A percentile compares a stretch with the other conserved stretches of the same genome.
These are phyloP conservation scores for Crossaster papposus DNA, from an alignment of 53 echinoderm and acorn worm species.

Conservation along the genomic window DNA sequence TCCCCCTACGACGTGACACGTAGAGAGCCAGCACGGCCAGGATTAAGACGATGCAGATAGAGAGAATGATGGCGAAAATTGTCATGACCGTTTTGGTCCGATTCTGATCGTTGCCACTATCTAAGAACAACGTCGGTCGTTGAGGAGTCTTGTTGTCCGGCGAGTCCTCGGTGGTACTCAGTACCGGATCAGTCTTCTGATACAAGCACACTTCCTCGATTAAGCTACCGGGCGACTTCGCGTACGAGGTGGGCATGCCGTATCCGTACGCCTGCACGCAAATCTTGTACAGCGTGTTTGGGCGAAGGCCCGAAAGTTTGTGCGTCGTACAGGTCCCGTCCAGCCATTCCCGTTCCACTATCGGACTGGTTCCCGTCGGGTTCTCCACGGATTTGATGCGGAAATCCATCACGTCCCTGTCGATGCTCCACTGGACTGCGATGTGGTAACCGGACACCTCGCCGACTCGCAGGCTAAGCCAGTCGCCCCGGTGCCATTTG, in stretches of 20 bases:
- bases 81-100: slow-evolving; percentile 12
- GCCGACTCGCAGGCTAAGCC: not conserved
- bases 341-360: not conserved
- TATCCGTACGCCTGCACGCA: slow-evolving; percentile 28
- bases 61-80: slow-evolving; percentile 29
- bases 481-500: slow-evolving; percentile 12
- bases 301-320: not conserved
- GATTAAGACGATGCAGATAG: slow-evolving; percentile 32
- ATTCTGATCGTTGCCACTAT: not conserved
- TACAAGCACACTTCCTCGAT: slow-evolving; percentile 36
- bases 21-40: slow-evolving; percentile 15
- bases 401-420: slow-evolving; percentile 15
- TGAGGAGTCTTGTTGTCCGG: not conserved
- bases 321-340: not conserved
- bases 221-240: slow-evolving; percentile 23
- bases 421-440: slow-evolving; percentile 7
- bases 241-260: not conserved
- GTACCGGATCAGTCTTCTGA: slow-evolving; percentile 17
- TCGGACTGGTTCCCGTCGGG: not conserved
- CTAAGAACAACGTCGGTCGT: not conserved
- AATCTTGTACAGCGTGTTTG: slow-evolving; percentile 27
- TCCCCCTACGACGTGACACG: slow-evolving; percentile 15
- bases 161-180: not conserved
- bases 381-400: slow-evolving; percentile 1
- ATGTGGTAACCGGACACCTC: slow-evolving; percentile 14